Evolutionary conservation across 1,140 invertebrate species (phyloP).

Genomic region (Aphaenogaster ashmeadi): DNA sequence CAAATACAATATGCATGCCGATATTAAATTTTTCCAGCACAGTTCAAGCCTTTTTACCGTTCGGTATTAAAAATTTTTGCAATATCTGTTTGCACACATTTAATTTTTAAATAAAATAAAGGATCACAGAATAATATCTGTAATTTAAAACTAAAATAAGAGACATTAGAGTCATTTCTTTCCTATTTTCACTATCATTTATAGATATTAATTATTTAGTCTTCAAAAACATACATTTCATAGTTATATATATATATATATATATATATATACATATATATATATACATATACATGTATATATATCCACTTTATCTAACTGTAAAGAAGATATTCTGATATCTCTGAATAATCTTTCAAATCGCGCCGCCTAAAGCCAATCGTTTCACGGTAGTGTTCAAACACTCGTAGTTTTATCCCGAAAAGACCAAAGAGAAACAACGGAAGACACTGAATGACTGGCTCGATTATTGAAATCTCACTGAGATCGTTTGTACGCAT

Average conservation of each 20-base stretch:
- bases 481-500: slow-evolving; percentile 39
- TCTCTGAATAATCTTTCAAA: neutral
- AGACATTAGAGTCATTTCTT: neutral
- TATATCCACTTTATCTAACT: neutral
- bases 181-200: neutral
- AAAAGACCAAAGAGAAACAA: neutral
- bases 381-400: neutral
- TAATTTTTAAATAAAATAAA: neutral
- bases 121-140: neutral
- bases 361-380: neutral
- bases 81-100: no score
- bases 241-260: neutral
- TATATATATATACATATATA: neutral
- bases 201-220: neutral
- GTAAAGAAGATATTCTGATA: neutral
- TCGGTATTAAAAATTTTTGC: neutral
- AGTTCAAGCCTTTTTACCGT: neutral
- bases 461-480: slow-evolving; percentile 69
- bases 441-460: slow-evolving; percentile 36
- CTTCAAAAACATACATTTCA: neutral
- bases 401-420: neutral
- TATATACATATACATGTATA: neutral
- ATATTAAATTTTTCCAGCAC: neutral
- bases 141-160: neutral
- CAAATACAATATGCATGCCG: neutral